Percentiles rank a stretch among this genome's conserved stretches.
phyloP scores from a whole-genome alignment of 1,140 invertebrate species.

The Ridgeia piscesae region DNA sequence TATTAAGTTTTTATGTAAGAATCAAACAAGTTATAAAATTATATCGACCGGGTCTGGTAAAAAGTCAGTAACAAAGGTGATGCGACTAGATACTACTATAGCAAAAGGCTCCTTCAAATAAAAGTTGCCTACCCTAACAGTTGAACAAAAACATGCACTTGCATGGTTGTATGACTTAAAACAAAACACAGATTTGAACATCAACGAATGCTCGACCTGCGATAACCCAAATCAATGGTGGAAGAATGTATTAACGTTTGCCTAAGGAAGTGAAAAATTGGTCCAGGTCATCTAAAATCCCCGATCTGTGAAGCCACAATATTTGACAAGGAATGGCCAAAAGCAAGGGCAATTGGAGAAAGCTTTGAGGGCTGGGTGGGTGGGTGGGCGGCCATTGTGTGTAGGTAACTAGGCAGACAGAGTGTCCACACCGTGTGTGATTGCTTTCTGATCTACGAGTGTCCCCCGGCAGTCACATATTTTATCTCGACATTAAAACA shows the following conservation, averaged over 20 bases:
- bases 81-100: no score
- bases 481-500: neutral
- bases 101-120: no score
- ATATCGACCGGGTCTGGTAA: no score
- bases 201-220: no score
- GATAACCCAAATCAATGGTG: no score
- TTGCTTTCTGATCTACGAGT: neutral
- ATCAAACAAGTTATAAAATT: no score
- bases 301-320: neutral
- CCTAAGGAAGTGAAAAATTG: neutral
- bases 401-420: neutral
- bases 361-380: neutral
- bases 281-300: neutral
- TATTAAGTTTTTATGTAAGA: no score
- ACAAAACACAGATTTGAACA: no score
- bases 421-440: neutral
- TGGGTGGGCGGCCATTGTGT: neutral
- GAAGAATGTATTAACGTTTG: neutral
- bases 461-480: neutral
- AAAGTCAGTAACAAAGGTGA: no score
- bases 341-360: neutral
- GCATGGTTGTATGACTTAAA: no score
- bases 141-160: no score
- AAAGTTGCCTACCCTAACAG: no score
- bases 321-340: neutral